phyloP scores from a whole-genome alignment of 2,888 invertebrate species.

The Blomia tropicalis region DNA sequence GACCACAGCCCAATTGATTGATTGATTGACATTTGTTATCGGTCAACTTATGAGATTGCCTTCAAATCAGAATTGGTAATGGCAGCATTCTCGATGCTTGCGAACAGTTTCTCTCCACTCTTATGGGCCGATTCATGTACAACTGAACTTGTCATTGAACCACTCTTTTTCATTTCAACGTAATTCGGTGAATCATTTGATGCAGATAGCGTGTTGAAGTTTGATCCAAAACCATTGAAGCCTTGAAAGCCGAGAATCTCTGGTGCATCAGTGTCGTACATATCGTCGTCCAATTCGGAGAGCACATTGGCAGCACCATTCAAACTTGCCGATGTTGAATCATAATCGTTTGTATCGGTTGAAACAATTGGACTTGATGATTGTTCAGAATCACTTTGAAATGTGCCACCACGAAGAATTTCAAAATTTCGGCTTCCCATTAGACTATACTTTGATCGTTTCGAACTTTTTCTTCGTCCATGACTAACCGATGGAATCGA shows the following conservation, averaged over 20 bases:
- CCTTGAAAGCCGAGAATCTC: slow-evolving; percentile 26
- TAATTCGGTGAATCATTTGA: slow-evolving; percentile 14
- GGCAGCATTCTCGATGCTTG: slow-evolving; percentile 18
- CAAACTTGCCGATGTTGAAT: neutral
- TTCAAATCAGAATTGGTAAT: slow-evolving; percentile 20
- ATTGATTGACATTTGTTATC: too few species aligned
- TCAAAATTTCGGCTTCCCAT: slow-evolving; percentile 27
- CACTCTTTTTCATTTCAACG: slow-evolving; percentile 2
- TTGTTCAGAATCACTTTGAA: slow-evolving; percentile 17
- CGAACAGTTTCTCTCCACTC: slow-evolving; percentile 15
- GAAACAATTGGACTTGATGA: neutral
- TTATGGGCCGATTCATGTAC: too few species aligned
- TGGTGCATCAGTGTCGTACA: slow-evolving; percentile 20
- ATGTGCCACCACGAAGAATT: slow-evolving; percentile 25
- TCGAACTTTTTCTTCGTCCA: slow-evolving; percentile 16
- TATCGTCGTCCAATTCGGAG: slow-evolving; percentile 21
- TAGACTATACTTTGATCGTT: slow-evolving; percentile 11
- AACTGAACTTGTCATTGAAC: neutral
- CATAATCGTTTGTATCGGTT: neutral
- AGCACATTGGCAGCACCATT: slow-evolving; percentile 14
- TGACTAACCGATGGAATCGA: neutral
- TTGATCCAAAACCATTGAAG: slow-evolving; percentile 24
- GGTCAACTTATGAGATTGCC: slow-evolving; percentile 15
- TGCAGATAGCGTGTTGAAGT: slow-evolving; percentile 24
- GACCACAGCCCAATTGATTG: too few species aligned